A percentile compares a stretch with the other conserved stretches of the same genome.
Conservation (phyloP, 1,140 invertebrate species). For the Ceratoteleas bidentatus region DNA sequence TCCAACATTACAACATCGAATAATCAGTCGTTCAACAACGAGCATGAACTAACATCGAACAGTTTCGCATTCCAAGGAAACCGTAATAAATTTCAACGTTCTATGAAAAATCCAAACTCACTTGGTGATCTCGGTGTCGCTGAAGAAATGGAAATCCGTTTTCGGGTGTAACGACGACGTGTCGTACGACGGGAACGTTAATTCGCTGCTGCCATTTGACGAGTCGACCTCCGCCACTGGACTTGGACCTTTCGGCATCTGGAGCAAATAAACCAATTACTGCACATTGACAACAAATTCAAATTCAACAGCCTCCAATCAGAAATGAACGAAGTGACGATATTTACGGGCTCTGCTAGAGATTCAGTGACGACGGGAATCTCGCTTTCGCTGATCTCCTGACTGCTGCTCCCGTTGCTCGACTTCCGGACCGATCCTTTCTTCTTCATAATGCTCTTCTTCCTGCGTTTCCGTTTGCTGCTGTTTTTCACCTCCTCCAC, state of each 20-base stretch:
- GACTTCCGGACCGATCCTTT: constrained; percentile 88
- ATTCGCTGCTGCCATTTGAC: constrained; percentile 44
- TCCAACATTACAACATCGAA: no score
- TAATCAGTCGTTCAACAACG: no score
- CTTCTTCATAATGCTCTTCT: constrained; percentile 89
- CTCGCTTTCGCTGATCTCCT: constrained; percentile 76
- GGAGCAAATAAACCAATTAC: constrained; percentile 57
- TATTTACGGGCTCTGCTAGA: constrained; percentile 71
- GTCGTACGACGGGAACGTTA: constrained; percentile 47
- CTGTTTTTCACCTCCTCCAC: constrained; percentile 72
- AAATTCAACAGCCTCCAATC: background rate
- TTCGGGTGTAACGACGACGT: constrained; percentile 69
- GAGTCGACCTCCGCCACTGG: constrained; percentile 68
- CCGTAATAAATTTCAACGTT: no score
- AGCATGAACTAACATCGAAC: no score
- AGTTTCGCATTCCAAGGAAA: no score
- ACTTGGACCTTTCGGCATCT: constrained; percentile 71
- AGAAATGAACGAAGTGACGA: background rate
- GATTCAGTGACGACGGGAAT: constrained; percentile 33
- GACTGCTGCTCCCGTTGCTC: constrained; percentile 79
- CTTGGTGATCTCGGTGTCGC: constrained; percentile 93
- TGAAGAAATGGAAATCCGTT: constrained; percentile 93
- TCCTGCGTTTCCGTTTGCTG: constrained; percentile 88
- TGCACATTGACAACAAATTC: constrained; percentile 10
- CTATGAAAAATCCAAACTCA: constrained; percentile 72